Evolutionary conservation across 2,888 invertebrate genomes (phyloP).

Genomic region (Dolichopus griseipennis): DNA sequence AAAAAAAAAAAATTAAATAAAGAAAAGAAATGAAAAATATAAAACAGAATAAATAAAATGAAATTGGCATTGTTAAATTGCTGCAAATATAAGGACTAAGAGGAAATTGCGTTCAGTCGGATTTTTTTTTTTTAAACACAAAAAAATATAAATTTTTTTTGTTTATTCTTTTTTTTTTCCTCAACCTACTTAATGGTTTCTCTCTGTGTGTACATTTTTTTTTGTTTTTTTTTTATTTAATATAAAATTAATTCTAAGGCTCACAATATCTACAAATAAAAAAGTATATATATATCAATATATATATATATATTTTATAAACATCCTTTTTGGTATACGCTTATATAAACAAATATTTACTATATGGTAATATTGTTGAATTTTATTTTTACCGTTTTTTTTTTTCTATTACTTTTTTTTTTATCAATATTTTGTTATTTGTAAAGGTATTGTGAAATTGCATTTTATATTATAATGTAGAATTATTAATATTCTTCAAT

Average conservation of each 20-base stretch:
- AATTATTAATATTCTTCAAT: no score
- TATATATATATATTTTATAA: not conserved
- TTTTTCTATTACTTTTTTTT: no score
- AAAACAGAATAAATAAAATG: not conserved
- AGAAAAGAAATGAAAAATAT: not conserved
- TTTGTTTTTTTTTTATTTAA: no score
- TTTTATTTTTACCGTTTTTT: no score
- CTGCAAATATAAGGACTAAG: not conserved
- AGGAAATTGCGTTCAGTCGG: slow-evolving; percentile 3
- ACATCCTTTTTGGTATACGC: not conserved
- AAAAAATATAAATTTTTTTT: not conserved
- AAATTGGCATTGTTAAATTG: slow-evolving; percentile 1
- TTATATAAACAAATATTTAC: not conserved
- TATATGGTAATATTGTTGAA: no score
- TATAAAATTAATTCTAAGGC: not conserved
- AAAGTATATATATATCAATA: no score
- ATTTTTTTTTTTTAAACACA: not conserved
- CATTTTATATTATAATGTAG: no score
- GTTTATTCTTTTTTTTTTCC: not conserved
- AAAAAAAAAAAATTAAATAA: not conserved
- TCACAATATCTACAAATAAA: not conserved
- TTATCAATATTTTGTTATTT: no score
- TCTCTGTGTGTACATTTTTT: no score
- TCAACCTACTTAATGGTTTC: not conserved
- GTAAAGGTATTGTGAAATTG: no score